phyloP scores from a whole-genome alignment of 2,888 invertebrate genomes.

The Falcaria lacertinaria region DNA sequence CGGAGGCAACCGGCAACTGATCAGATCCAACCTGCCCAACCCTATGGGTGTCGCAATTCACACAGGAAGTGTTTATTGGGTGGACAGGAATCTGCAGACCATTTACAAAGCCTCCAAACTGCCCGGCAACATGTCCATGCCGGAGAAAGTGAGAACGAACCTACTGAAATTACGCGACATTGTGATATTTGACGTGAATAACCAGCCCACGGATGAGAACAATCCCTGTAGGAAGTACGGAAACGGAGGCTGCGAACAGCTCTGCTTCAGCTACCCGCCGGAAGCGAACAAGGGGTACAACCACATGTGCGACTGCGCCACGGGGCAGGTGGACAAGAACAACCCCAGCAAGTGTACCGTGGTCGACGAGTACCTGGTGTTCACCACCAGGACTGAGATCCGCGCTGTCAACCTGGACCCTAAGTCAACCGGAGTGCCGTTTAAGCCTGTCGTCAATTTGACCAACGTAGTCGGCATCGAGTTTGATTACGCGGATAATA shows the following conservation, averaged over 20 bases:
- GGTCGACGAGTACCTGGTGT: constrained; percentile 94
- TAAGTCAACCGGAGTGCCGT: constrained; percentile 88
- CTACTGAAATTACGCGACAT: constrained; percentile 93
- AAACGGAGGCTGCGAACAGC: constrained; percentile 94
- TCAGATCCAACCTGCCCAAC: constrained; percentile 92
- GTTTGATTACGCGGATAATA: constrained; percentile 94
- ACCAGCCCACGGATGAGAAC: constrained; percentile 90
- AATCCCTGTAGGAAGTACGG: constrained; percentile 89
- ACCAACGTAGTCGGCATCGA: constrained; percentile 97
- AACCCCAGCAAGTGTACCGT: constrained; percentile 87
- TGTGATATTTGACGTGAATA: constrained; percentile 92
- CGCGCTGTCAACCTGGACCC: constrained; percentile 94
- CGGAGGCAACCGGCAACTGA: constrained; percentile 89
- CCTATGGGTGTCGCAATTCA: constrained; percentile 96
- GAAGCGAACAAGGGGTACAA: constrained; percentile 77
- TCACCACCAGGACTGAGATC: constrained; percentile 96
- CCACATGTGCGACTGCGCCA: constrained; percentile 94
- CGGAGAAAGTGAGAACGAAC: constrained; percentile 88
- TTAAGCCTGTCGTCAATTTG: constrained; percentile 89
- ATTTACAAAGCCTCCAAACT: constrained; percentile 90
- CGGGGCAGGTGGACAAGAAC: constrained; percentile 85
- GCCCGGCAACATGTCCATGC: constrained; percentile 84
- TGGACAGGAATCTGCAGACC: constrained; percentile 93
- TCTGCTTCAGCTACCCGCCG: constrained; percentile 95
- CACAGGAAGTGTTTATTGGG: constrained; percentile 94